Evolutionary conservation across 2,113 vertebrate species (phyloP).

Genomic region (Pteronura brasiliensis): DNA sequence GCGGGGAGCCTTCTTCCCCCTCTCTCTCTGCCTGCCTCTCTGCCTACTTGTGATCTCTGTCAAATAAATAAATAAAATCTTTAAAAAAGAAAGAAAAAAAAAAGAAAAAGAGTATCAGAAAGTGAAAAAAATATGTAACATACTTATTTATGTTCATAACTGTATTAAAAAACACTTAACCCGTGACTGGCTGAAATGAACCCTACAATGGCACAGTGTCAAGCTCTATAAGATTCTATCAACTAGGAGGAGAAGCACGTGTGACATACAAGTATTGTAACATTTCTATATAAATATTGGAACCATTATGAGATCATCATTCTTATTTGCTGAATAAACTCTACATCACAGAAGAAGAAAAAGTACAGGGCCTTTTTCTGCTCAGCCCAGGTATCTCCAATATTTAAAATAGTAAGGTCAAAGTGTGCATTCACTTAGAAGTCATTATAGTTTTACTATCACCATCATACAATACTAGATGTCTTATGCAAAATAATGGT

Average conservation of each 20-base stretch:
- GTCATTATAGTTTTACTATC: neutral
- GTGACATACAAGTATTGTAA: neutral
- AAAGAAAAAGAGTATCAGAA: neutral
- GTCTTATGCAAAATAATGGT: constrained; percentile 15
- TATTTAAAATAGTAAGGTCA: constrained; percentile 31
- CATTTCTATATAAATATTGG: neutral
- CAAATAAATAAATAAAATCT: no score
- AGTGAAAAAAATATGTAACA: neutral
- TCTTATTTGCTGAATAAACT: constrained; percentile 11
- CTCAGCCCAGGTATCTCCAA: neutral
- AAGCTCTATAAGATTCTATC: neutral
- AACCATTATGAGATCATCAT: neutral
- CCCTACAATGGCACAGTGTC: neutral
- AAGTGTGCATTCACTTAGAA: constrained; percentile 12
- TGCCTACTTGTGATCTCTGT: no score
- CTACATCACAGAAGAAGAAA: neutral
- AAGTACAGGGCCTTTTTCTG: neutral
- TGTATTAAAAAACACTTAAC: neutral
- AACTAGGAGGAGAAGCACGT: neutral
- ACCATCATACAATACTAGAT: neutral
- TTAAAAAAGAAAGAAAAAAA: no score
- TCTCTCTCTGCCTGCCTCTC: no score
- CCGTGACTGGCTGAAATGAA: neutral
- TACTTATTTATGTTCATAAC: neutral
- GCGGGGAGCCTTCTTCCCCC: no score